Percentiles rank a stretch among this genome's conserved stretches.
phyloP scores from a whole-genome alignment of 2,797 vertebrate genomes.

The Aeoliscus strigatus region DNA sequence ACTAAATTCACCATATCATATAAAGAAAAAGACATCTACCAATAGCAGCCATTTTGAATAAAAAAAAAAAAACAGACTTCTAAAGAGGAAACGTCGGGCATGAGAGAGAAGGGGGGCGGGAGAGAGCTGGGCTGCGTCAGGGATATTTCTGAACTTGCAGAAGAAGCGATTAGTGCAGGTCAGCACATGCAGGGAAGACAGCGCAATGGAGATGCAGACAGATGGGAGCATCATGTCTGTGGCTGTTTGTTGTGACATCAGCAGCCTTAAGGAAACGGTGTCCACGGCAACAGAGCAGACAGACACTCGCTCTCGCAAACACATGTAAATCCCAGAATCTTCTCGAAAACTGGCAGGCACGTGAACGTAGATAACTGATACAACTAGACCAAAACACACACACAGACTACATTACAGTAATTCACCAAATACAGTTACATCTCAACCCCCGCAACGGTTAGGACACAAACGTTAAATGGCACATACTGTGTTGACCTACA shows the following conservation, averaged over 20 bases:
- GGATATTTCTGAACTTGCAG: conserved; percentile 62
- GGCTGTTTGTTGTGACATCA: conserved; percentile 55
- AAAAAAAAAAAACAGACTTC: conserved; percentile 22
- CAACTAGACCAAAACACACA: no score
- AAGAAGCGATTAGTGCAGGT: conserved; percentile 41
- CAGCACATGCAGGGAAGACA: conserved; percentile 18
- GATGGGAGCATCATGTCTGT: conserved; percentile 39
- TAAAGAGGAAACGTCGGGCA: conserved; percentile 29
- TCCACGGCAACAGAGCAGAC: conserved; percentile 64
- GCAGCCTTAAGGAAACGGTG: conserved; percentile 61
- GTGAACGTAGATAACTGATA: conserved; percentile 22
- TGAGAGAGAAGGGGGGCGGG: conserved; percentile 18
- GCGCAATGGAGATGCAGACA: conserved; percentile 15
- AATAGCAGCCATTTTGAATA: conserved; percentile 54
- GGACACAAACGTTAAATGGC: no score
- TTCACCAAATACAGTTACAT: no score
- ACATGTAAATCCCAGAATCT: conserved; percentile 34
- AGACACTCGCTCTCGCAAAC: conserved; percentile 31
- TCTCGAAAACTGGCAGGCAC: conserved; percentile 22
- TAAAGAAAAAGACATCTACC: conserved; percentile 13
- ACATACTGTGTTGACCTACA: no score
- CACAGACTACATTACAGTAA: no score
- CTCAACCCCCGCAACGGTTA: no score
- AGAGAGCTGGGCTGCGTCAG: conserved; percentile 43
- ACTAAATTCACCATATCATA: conserved; percentile 1